A percentile compares a stretch with the other conserved stretches of the same genome.
Evolutionary conservation across 2,113 vertebrate genomes (phyloP).

Genomic region (Tupaia chinensis): DNA sequence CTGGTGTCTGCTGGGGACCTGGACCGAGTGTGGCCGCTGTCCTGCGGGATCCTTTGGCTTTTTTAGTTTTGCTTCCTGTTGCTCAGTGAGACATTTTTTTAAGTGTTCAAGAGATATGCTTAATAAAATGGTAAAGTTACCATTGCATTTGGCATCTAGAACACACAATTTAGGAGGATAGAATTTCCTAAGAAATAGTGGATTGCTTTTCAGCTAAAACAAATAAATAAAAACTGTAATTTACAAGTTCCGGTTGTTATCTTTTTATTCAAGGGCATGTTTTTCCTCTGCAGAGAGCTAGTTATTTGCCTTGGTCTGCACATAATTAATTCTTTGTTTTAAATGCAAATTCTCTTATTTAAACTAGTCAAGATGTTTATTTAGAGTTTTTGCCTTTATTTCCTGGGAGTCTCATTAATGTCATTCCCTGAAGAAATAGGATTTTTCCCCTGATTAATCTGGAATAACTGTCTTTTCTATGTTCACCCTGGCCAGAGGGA

Average conservation of each 20-base stretch:
- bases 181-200: slow-evolving; percentile 19
- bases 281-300: not conserved
- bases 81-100: not conserved
- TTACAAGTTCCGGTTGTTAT: not conserved
- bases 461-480: not conserved
- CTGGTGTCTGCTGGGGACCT: not conserved
- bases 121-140: slow-evolving; percentile 33
- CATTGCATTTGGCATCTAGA: slow-evolving; percentile 26
- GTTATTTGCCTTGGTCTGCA: not conserved
- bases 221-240: slow-evolving; percentile 9
- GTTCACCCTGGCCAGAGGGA: not conserved
- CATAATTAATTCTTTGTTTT: slow-evolving; percentile 52
- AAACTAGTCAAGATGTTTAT: slow-evolving; percentile 11
- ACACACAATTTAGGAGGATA: slow-evolving; percentile 41
- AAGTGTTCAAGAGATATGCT: not conserved
- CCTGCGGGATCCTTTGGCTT: not conserved
- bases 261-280: not conserved
- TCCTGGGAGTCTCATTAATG: not conserved
- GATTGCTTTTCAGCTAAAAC: slow-evolving; percentile 35
- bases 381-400: slow-evolving; percentile 16
- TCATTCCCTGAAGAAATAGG: not conserved
- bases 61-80: not conserved
- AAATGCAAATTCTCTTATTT: not conserved
- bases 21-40: not conserved
- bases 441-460: not conserved